These are phyloP conservation scores for Pandemis corylana DNA, from an alignment of 2,888 invertebrate genomes.

Conservation along the genomic window DNA sequence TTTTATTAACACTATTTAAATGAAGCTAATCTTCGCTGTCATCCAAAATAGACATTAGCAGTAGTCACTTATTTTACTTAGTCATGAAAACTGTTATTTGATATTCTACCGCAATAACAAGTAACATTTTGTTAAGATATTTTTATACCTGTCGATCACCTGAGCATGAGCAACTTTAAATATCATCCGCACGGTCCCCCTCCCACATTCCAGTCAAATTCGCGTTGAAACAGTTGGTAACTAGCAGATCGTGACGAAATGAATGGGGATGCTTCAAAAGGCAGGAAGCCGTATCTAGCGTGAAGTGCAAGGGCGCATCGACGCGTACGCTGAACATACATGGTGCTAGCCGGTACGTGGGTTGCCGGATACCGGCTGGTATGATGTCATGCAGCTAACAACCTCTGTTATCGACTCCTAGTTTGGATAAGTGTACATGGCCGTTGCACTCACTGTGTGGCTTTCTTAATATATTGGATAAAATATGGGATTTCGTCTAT, in stretches of 20 bases:
- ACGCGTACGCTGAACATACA: slow-evolving; percentile 46
- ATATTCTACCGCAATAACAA: background rate
- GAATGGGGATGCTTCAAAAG: slow-evolving; percentile 70
- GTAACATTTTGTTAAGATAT: background rate
- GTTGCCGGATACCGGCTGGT: slow-evolving; percentile 36
- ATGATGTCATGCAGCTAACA: slow-evolving; percentile 50
- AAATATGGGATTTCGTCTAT: no score
- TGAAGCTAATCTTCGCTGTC: background rate
- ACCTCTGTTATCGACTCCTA: slow-evolving; percentile 47
- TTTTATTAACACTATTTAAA: background rate
- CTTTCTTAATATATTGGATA: background rate
- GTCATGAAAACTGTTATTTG: no score
- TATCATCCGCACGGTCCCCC: slow-evolving; percentile 38
- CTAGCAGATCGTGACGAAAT: slow-evolving; percentile 66
- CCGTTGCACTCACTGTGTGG: background rate
- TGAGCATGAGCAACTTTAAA: background rate
- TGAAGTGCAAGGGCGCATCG: slow-evolving; percentile 70
- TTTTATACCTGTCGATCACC: slow-evolving; percentile 17
- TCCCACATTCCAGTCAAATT: slow-evolving; percentile 49
- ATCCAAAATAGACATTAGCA: background rate
- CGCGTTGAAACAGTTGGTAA: slow-evolving; percentile 57
- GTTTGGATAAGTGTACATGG: slow-evolving; percentile 29
- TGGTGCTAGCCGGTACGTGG: slow-evolving; percentile 31
- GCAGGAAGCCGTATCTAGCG: slow-evolving; percentile 64
- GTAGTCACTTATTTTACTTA: no score